phyloP scores from a whole-genome alignment of 2,888 invertebrate species.

The Podabrus alpinus region DNA sequence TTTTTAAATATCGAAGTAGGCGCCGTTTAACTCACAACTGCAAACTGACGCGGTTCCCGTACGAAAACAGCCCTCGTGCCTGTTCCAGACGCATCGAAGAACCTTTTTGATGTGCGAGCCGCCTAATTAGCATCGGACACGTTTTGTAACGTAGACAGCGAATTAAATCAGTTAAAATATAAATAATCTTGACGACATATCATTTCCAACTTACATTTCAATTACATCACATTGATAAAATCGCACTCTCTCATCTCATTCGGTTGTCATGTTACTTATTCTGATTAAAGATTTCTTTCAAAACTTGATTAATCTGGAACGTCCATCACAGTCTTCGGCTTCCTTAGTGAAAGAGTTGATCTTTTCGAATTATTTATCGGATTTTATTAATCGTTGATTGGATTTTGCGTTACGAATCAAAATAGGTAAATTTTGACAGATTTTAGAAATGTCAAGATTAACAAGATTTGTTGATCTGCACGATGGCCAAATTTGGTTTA shows the following conservation, averaged over 20 bases:
- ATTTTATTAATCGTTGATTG: neutral
- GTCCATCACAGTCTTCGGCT: neutral
- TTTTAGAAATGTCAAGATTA: neutral
- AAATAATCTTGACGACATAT: conserved; percentile 1
- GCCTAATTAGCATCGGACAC: neutral
- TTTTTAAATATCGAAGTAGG: neutral
- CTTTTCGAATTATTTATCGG: neutral
- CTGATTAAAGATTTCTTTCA: neutral
- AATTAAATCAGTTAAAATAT: neutral
- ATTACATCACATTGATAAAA: conserved; percentile 6
- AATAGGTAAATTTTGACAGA: neutral
- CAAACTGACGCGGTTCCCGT: neutral
- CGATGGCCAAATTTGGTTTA: neutral
- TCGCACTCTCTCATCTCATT: conserved; percentile 2
- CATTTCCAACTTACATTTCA: conserved; percentile 1
- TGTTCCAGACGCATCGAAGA: neutral
- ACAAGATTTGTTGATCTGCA: neutral
- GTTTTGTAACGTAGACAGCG: neutral
- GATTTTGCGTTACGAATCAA: neutral
- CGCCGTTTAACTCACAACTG: neutral
- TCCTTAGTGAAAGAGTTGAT: neutral
- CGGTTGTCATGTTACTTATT: conserved; percentile 1
- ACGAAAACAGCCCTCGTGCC: neutral
- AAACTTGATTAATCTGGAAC: neutral
- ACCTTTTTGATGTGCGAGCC: neutral